Conservation (phyloP, 1,140 invertebrate species). For the Macrobrachium nipponense region DNA sequence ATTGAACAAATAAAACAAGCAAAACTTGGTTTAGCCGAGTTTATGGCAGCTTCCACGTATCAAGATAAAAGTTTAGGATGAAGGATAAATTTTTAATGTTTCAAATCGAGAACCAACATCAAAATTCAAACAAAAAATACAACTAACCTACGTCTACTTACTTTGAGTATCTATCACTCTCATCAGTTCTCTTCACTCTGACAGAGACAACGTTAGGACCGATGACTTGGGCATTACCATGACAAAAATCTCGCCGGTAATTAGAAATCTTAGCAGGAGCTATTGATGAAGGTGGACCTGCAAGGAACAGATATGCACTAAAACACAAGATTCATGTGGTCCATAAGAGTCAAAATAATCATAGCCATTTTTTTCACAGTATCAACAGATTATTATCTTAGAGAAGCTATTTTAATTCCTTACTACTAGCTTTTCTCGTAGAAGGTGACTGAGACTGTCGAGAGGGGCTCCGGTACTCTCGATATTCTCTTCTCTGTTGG, state of each 20-base stretch:
- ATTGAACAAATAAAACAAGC: too few species aligned
- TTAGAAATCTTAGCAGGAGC: conserved; percentile 22
- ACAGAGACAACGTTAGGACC: conserved; percentile 38
- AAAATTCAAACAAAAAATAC: too few species aligned
- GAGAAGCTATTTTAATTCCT: not conserved
- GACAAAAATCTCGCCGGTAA: conserved; percentile 52
- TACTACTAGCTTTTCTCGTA: conserved; percentile 25
- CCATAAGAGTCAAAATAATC: too few species aligned
- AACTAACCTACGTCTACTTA: not conserved
- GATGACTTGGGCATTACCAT: conserved; percentile 48
- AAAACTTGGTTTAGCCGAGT: too few species aligned
- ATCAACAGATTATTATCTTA: not conserved
- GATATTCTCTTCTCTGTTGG: conserved; percentile 71
- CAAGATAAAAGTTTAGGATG: too few species aligned
- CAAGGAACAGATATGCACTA: not conserved
- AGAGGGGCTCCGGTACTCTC: conserved; percentile 69
- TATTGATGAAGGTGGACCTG: conserved; percentile 30
- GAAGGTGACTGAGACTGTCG: conserved; percentile 46
- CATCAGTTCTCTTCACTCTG: conserved; percentile 34
- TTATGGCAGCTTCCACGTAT: too few species aligned
- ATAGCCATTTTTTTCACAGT: not conserved
- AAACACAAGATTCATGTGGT: not conserved
- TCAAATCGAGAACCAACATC: too few species aligned
- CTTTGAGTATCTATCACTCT: conserved; percentile 56
- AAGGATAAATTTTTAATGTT: too few species aligned